These are phyloP conservation scores for Lithophane ornitopus DNA, from an alignment of 2,888 invertebrate genomes.

Conservation along the genomic window DNA sequence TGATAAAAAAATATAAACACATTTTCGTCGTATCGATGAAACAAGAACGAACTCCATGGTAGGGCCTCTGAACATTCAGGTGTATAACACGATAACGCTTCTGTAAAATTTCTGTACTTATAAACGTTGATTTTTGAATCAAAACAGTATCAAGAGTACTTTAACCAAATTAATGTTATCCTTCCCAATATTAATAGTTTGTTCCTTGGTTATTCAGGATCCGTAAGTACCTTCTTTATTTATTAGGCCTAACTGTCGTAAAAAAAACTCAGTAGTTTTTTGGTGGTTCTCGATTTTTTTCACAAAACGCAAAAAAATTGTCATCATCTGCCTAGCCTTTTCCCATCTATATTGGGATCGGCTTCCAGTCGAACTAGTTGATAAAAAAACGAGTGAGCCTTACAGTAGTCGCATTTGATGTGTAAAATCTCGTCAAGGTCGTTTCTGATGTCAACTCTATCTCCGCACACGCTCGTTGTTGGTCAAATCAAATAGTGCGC, in stretches of 20 bases:
- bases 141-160: not conserved
- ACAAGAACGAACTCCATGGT: slow-evolving; percentile 52
- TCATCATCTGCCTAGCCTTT: too few species aligned
- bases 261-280: not conserved
- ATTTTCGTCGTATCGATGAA: not conserved
- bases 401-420: too few species aligned
- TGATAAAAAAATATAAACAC: not conserved
- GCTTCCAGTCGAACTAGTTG: too few species aligned
- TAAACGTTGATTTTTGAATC: slow-evolving; percentile 30
- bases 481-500: too few species aligned
- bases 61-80: slow-evolving; percentile 73
- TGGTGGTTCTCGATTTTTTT: not conserved
- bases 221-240: not conserved
- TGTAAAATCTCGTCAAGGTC: too few species aligned
- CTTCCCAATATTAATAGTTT: not conserved
- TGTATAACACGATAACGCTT: slow-evolving; percentile 74
- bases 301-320: not conserved
- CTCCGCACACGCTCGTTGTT: too few species aligned
- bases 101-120: slow-evolving; percentile 49
- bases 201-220: not conserved
- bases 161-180: not conserved
- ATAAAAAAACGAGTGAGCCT: too few species aligned
- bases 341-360: too few species aligned
- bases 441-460: too few species aligned
- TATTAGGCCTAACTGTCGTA: not conserved